phyloP scores from a whole-genome alignment of 2,113 vertebrate species.

The Anguilla rostrata region DNA sequence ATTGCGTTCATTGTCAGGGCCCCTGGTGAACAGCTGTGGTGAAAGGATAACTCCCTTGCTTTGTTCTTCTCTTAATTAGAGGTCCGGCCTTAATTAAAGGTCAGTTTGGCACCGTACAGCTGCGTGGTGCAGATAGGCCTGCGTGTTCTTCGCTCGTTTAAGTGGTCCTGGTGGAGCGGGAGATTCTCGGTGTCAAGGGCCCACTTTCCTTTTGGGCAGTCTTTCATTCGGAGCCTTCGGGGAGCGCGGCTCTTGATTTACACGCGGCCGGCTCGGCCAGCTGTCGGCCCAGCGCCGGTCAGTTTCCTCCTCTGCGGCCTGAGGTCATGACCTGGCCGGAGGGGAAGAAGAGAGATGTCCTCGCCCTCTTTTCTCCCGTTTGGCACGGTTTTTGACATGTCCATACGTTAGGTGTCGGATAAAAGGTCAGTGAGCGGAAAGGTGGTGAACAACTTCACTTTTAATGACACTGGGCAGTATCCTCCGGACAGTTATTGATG shows the following conservation, averaged over 20 bases:
- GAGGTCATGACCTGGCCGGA: conserved; percentile 57
- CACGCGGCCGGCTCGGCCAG: conserved; percentile 54
- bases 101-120: background rate
- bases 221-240: conserved; percentile 77
- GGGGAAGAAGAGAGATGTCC: conserved; percentile 40
- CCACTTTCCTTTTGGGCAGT: conserved; percentile 48
- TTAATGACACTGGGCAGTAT: conserved; percentile 27
- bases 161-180: conserved; percentile 52
- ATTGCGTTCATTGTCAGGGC: background rate
- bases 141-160: conserved; percentile 15
- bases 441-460: conserved; percentile 46
- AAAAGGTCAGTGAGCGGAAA: conserved; percentile 60
- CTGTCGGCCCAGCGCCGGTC: conserved; percentile 49
- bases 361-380: conserved; percentile 38
- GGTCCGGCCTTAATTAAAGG: background rate
- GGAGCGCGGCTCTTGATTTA: conserved; percentile 49
- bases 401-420: conserved; percentile 46
- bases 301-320: conserved; percentile 38
- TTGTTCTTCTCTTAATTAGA: conserved; percentile 8
- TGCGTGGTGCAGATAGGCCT: background rate
- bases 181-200: conserved; percentile 46
- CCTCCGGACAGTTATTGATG: background rate
- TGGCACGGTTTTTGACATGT: conserved; percentile 43
- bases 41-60: background rate
- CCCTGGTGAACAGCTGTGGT: background rate